Evolutionary conservation across 2,797 vertebrate species (phyloP), one percentile per base, ranked within the genome.

Genomic region (Pantherophis alleghaniensis): DNA sequence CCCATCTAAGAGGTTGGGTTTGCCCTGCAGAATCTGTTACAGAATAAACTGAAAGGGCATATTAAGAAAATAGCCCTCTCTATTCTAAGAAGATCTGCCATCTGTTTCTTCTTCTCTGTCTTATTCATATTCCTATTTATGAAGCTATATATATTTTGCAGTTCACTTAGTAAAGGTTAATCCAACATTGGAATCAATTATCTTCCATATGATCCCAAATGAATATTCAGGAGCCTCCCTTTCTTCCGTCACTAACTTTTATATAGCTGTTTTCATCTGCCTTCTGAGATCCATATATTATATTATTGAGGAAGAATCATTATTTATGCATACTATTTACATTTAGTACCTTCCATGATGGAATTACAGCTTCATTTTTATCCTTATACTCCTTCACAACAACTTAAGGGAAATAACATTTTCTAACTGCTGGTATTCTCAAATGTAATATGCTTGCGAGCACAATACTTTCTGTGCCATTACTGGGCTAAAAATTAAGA

Each of bases 221-320:
- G 96, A 96, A 96, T 94, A 91, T 22, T 90, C 94, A 95, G 95
- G 94, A 94, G 95, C 95, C 69, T 83, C 87, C 26, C 37, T 42
- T 37, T 37, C 60, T 56, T 60, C 37, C 32, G 87, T 89, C 59
- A 37, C 74, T 96, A 94, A 63, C 94, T 93, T 91, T 90, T 95
- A 94, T 94, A 83, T 87, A 79, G 47, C 90, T 94, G 92, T 92
- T 95, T 79, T 94, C 87, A 32, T 91, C 95, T 63, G 28, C 89
- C 63, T 94, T 87, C 61, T 92, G 20, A 0, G 20, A 90, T 94
- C 92, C 60, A 59, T 92, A 88, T 95, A 92, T 93, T 91, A 88
- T 95, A 92, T 93, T 92, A 93, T 95, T 96, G 90, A 95, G 95
- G 94, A 96, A 96, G 9, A 55, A 32, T 96, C 94, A 94, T 94